Evolutionary conservation across 2,113 vertebrate species (phyloP).

Genomic region (Ranitomeya variabilis): DNA sequence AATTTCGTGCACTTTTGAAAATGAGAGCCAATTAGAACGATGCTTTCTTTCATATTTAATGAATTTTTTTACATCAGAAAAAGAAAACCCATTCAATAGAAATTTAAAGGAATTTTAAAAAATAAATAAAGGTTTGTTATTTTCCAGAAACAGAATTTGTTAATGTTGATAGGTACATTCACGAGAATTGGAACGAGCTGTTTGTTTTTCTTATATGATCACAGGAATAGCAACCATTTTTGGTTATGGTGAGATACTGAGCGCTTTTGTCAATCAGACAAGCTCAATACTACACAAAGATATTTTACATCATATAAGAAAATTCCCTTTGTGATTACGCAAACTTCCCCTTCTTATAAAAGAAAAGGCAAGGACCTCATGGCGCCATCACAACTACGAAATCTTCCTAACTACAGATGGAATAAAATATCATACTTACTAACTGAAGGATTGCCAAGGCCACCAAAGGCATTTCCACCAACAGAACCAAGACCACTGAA

Average conservation of each 20-base stretch:
- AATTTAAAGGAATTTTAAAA: too few species aligned
- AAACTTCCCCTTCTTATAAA: background rate
- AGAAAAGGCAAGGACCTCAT: background rate
- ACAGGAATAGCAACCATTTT: background rate
- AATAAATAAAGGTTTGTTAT: too few species aligned
- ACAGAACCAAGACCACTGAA: constrained; percentile 90
- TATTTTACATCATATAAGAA: background rate
- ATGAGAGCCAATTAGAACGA: too few species aligned
- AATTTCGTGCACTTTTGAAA: too few species aligned
- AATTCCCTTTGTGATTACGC: too few species aligned
- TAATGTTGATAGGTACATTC: background rate
- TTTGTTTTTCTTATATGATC: background rate
- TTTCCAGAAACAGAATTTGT: background rate
- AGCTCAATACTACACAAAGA: background rate
- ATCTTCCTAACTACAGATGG: background rate
- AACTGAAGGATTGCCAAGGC: constrained; percentile 94
- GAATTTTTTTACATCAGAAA: too few species aligned
- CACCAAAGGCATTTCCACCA: constrained; percentile 93
- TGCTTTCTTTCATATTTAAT: too few species aligned
- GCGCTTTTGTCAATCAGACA: background rate
- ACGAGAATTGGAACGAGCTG: background rate
- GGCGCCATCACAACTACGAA: background rate
- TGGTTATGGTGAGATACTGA: background rate
- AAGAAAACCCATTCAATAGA: too few species aligned
- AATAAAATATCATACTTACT: constrained; percentile 82